These are phyloP conservation scores for Brachionus calyciflorus DNA, from an alignment of 1,140 invertebrate genomes.

Conservation along the genomic window DNA sequence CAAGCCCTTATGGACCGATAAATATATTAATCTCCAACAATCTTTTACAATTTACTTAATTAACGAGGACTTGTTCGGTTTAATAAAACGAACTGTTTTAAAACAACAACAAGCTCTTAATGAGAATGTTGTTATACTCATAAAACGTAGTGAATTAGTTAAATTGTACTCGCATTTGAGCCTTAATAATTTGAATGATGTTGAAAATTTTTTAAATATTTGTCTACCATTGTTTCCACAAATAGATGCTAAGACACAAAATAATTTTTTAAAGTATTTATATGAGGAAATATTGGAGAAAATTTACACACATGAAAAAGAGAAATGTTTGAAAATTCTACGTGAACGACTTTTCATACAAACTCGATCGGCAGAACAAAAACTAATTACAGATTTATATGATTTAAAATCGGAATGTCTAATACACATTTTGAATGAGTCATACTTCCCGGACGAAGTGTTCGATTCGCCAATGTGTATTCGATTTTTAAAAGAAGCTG, in stretches of 20 bases:
- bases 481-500: conserved; percentile 32
- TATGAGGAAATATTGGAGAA: conserved; percentile 43
- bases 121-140: background rate
- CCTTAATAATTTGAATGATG: conserved; percentile 14
- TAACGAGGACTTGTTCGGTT: conserved; percentile 12
- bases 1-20: background rate
- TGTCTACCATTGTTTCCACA: conserved; percentile 10
- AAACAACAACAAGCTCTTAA: conserved; percentile 16
- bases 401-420: conserved; percentile 18
- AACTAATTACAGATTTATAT: conserved; percentile 32
- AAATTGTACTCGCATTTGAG: conserved; percentile 37
- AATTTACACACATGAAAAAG: conserved; percentile 42
- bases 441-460: conserved; percentile 32
- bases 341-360: background rate
- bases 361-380: background rate
- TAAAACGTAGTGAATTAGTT: background rate
- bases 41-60: background rate
- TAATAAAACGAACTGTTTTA: conserved; percentile 10
- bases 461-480: conserved; percentile 28
- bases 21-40: background rate
- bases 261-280: conserved; percentile 38
- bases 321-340: conserved; percentile 40
- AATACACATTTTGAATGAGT: background rate
- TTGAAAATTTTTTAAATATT: conserved; percentile 28
- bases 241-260: conserved; percentile 34